phyloP scores from a whole-genome alignment of 1,140 invertebrate species.

The Pissodes strobi region DNA sequence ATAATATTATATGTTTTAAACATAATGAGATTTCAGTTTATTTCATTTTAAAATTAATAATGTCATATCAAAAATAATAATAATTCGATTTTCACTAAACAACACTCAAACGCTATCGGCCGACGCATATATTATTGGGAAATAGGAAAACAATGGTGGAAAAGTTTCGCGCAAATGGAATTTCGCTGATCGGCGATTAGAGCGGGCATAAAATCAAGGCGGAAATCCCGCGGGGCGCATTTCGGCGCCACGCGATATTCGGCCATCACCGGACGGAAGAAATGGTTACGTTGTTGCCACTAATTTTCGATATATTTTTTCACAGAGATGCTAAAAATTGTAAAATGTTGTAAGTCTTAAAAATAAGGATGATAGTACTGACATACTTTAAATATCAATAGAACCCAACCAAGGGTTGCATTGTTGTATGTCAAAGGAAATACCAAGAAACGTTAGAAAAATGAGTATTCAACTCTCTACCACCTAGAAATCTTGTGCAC shows the following conservation, averaged over 20 bases:
- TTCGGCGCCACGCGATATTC: slow-evolving; percentile 29
- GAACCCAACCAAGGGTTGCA: too few relatives aligned
- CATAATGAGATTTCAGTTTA: too few relatives aligned
- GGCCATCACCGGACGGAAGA: slow-evolving; percentile 15
- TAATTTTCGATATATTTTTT: background rate
- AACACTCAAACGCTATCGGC: slow-evolving; percentile 1
- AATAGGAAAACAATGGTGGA: slow-evolving; percentile 30
- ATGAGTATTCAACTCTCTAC: too few relatives aligned
- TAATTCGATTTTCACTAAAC: slow-evolving; percentile 5
- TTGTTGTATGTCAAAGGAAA: too few relatives aligned
- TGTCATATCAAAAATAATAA: background rate
- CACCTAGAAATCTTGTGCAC: too few relatives aligned
- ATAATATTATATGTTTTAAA: too few relatives aligned
- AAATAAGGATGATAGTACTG: too few relatives aligned
- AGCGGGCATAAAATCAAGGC: slow-evolving; percentile 23
- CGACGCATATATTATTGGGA: slow-evolving; percentile 20
- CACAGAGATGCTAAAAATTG: background rate
- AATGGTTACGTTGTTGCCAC: background rate
- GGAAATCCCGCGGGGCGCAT: slow-evolving; percentile 30
- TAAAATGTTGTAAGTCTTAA: too few relatives aligned
- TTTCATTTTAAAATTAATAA: too few relatives aligned
- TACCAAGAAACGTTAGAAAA: too few relatives aligned
- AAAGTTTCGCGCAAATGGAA: slow-evolving; percentile 31
- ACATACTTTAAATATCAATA: too few relatives aligned
- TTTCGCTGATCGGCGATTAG: slow-evolving; percentile 32